These are phyloP conservation scores for Eidolon helvum DNA, from an alignment of 2,113 vertebrate species.

Conservation along the genomic window DNA sequence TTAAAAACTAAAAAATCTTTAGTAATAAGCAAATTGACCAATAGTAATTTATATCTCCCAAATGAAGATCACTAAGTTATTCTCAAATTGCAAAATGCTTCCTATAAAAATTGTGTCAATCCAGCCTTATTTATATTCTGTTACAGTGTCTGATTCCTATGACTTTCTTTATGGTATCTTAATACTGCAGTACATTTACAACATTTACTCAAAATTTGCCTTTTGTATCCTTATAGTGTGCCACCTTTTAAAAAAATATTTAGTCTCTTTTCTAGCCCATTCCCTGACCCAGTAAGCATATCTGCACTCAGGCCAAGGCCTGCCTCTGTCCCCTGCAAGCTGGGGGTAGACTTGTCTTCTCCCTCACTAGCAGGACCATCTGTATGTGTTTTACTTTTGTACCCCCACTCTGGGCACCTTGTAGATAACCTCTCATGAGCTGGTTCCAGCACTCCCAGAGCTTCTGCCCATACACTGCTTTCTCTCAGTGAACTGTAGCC, in stretches of 20 bases:
- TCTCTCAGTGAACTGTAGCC: background rate
- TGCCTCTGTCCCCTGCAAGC: background rate
- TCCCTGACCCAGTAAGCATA: background rate
- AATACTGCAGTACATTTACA: background rate
- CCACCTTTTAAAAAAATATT: background rate
- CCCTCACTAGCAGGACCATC: background rate
- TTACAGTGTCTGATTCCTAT: background rate
- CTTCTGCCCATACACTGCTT: background rate
- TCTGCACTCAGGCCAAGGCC: background rate
- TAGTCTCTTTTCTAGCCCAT: background rate
- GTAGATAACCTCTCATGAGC: background rate
- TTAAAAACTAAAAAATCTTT: background rate
- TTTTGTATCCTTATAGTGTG: background rate
- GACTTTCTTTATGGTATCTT: background rate
- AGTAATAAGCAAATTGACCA: background rate
- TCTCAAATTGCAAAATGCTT: background rate
- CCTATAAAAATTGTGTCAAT: background rate
- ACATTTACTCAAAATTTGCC: background rate
- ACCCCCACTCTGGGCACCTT: accelerated
- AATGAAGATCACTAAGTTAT: background rate
- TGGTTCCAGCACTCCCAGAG: background rate
- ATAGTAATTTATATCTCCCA: background rate
- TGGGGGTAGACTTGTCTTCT: background rate
- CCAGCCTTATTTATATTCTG: background rate
- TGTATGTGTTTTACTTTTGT: background rate